These are phyloP conservation scores for Drosophila ficusphila DNA, from an alignment of 1,140 invertebrate species.

Conservation along the genomic window DNA sequence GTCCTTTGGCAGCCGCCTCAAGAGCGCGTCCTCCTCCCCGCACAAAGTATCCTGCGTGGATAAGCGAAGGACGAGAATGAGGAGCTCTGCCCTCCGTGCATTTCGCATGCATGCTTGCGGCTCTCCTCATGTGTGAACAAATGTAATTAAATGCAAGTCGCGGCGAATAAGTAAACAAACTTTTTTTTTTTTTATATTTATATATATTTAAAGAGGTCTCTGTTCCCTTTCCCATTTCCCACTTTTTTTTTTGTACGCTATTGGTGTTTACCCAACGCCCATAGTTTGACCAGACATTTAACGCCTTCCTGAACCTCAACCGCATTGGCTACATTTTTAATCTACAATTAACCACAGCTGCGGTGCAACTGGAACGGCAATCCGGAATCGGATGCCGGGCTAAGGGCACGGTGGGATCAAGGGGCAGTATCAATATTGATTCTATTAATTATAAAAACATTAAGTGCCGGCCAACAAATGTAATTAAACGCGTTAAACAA, in stretches of 20 bases:
- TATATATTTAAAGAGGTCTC: constrained; percentile 3
- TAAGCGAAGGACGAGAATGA: neutral
- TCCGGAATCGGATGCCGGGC: neutral
- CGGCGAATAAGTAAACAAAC: constrained; percentile 8
- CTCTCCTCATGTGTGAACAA: constrained; percentile 37
- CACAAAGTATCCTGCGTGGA: neutral
- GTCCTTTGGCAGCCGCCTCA: constrained; percentile 2
- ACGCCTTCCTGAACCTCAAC: constrained; percentile 65
- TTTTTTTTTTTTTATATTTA: constrained; percentile 17
- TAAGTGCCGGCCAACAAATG: constrained; percentile 80
- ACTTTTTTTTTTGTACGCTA: too few relatives aligned
- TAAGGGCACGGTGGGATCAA: neutral
- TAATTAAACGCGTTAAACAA: constrained; percentile 83
- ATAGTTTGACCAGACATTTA: constrained; percentile 80
- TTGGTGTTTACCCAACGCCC: constrained; percentile 7
- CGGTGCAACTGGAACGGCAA: constrained; percentile 5
- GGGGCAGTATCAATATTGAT: constrained; percentile 79
- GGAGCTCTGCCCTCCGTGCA: constrained; percentile 5
- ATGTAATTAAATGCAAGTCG: constrained; percentile 66
- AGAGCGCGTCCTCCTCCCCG: neutral
- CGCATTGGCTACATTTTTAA: constrained; percentile 81
- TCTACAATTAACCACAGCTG: constrained; percentile 83
- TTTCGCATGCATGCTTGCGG: constrained; percentile 62
- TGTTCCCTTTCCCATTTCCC: too few relatives aligned
- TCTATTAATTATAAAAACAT: constrained; percentile 84